Base-by-base conservation (phyloP, 2,888 invertebrate genomes). In the Macropis europaea region DNA sequence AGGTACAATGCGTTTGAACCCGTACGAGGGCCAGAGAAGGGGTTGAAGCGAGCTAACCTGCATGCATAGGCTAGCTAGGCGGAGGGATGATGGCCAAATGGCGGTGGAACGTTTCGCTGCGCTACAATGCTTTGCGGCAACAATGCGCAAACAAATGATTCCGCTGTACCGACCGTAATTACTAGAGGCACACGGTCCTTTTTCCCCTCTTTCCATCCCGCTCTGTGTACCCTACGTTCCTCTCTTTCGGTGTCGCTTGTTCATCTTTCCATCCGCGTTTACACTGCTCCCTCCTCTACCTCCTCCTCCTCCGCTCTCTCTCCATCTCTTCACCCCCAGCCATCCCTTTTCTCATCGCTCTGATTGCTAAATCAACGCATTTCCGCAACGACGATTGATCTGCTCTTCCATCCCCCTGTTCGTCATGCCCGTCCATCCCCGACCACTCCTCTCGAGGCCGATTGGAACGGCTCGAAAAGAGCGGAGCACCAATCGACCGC, bases 91-190 rank as follows among this genome's bases (percentile, higher is more conserved):
- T 53, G 71, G 57, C 60, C 61, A 67, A n/a, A 75, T 76, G 77
- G 79, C 73, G 77, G 75, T 77, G 75, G 64, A 77, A 79, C 79
- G 81, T 81, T 82, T 77, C 78, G 73, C 70, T 63, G 70, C 73
- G 73, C 71, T 84, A 87, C 86, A 87, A 87, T 86, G 84, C 86
- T 85, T 83, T 85, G 85, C 77, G 83, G 84, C 84, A 86, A 86
- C 86, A 87, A 84, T 85, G 81, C 81, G 78, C 84, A 86, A 87
- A 87, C 88, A 87, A 88, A 87, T 85, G 86, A 86, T 85, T 84
- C 84, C 78, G 77, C 81, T 83, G 84, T 82, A 84, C 79, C 83
- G 79, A 81, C 68, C 83, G 87, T 86, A 86, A 88, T 87, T 86
- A 88, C 85, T 77, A 76, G 72, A 63, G 76, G 77, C 77, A 76